These are phyloP conservation scores for Lepidochrysops patricia DNA, from an alignment of 2,888 invertebrate genomes.

Conservation along the genomic window DNA sequence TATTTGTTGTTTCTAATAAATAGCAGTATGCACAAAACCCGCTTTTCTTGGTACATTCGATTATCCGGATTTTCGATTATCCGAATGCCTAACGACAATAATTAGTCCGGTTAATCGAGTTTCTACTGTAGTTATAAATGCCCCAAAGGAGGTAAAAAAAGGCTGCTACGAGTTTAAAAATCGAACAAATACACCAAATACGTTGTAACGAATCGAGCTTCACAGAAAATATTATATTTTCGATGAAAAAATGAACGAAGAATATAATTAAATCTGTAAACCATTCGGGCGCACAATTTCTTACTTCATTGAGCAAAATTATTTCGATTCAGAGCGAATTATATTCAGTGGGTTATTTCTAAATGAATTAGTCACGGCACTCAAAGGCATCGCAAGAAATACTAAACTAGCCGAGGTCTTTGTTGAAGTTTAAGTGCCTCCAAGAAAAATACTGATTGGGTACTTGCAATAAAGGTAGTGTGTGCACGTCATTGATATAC, in stretches of 20 bases:
- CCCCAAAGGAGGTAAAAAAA: no score
- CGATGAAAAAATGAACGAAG: background rate
- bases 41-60: no score
- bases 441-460: background rate
- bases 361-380: slow-evolving; percentile 45
- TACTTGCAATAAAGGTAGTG: no score
- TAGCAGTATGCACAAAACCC: no score
- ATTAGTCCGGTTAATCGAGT: no score
- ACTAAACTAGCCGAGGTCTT: background rate
- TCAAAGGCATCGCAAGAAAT: slow-evolving; percentile 4
- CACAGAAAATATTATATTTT: background rate
- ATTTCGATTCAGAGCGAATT: slow-evolving; percentile 21
- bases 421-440: background rate
- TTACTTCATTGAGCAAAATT: slow-evolving; percentile 12
- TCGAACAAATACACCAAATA: background rate
- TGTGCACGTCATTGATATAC: no score
- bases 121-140: no score
- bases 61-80: no score
- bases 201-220: background rate
- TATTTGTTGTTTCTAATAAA: no score
- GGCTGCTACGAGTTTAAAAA: background rate
- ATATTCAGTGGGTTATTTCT: slow-evolving; percentile 37
- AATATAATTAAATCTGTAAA: slow-evolving; percentile 5
- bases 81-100: no score
- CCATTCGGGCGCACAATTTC: background rate